Base-by-base conservation (phyloP, 2,113 vertebrate genomes). In the Saiga tatarica region DNA sequence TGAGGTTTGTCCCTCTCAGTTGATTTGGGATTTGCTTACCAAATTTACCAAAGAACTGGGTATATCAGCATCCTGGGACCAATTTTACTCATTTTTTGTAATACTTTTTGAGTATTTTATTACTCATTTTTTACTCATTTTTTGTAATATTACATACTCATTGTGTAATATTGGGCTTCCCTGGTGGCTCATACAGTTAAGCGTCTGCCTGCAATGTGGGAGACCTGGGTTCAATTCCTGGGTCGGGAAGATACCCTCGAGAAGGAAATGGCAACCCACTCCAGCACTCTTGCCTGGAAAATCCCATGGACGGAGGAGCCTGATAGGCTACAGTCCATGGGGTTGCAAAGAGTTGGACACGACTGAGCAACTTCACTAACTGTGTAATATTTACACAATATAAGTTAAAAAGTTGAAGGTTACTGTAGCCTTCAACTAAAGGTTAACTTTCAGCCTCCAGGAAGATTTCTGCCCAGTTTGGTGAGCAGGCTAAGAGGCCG, bases 331-430 rank as follows among this genome's bases (percentile, higher is more conserved):
- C 25, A 59, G 57, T 5, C 57, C 57, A 26, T 0, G 4, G 57
- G 25, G 4, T 59, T 0, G 0, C 57, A 59, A 11, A 57, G 57
- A 59, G 57, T 59, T 0, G 10, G 57, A 26, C 57, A 59, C 1
- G 57, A 59, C 57, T 26, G 57, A 26, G 57, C 4, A 2, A 26
- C 57, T 59, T 59, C 57, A 67, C 33, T 67, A 9, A 67, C 5
- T 23, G 9, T 17, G 5, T 28, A 28, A 26, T 39, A 39, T 19
- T 53, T 39, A 53, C 5, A 21, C 19, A 30, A 60, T 17, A 21
- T 47, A 82, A 71, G 78, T 45, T 57, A 50, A n/a, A 45, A 76
- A 45, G 10, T 21, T 6, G 42, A 67, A 67, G 74, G 59, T 55
- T 10, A 47, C 21, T 28, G 39, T 26, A 30, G 60, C 28, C 60